phyloP scores from a whole-genome alignment of 2,888 invertebrate species.

The Melinopterus prodromus region DNA sequence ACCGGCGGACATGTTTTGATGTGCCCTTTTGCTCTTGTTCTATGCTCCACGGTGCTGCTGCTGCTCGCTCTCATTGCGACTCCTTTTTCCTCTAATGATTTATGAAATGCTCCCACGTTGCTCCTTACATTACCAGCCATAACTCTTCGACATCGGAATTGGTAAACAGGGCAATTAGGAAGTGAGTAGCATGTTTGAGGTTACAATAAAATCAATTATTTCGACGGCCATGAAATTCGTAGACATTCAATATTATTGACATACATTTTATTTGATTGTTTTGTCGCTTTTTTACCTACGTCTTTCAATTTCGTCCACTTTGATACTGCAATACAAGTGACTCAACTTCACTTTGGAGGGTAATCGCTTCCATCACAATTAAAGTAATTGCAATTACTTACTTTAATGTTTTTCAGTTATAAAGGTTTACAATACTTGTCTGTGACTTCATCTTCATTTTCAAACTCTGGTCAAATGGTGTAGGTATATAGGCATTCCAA shows the following conservation, averaged over 20 bases:
- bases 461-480: no score
- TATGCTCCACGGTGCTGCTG: not conserved
- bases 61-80: not conserved
- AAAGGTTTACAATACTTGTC: no score
- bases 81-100: not conserved
- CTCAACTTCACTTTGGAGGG: no score
- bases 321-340: no score
- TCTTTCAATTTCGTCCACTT: not conserved
- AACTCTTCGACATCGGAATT: slow-evolving; percentile 4
- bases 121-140: not conserved
- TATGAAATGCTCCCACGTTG: not conserved
- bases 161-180: not conserved
- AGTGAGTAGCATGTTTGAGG: not conserved
- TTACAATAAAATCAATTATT: not conserved
- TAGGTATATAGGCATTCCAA: no score
- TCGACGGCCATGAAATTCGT: not conserved
- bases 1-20: slow-evolving; percentile 58
- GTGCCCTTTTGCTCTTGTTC: slow-evolving; percentile 44
- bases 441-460: no score
- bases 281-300: not conserved
- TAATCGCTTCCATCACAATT: no score
- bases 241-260: not conserved
- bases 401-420: no score
- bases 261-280: not conserved
- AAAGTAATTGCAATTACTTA: no score